A percentile compares a stretch with the other conserved stretches of the same genome.
Evolutionary conservation across 2,888 invertebrate species (phyloP).

Genomic region (Fragum whitleyi): DNA sequence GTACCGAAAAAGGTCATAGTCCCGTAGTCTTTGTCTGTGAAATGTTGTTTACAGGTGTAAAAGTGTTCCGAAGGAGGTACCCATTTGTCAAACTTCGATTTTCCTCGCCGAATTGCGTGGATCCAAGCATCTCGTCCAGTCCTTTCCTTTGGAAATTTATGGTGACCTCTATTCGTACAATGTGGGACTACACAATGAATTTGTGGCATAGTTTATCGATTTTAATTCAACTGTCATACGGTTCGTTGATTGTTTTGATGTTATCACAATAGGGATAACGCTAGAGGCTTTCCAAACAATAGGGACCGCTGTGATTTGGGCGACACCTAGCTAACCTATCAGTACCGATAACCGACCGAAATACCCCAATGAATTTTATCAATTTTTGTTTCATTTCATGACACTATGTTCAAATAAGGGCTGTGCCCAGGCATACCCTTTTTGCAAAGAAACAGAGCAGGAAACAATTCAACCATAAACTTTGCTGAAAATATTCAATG

Average conservation of each 20-base stretch:
- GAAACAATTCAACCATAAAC: too few relatives aligned
- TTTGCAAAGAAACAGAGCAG: too few relatives aligned
- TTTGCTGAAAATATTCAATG: too few relatives aligned
- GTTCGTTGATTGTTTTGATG: not conserved
- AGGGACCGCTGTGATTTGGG: not conserved
- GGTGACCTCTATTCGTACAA: not conserved
- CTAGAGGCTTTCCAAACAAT: not conserved
- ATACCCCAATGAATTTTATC: not conserved
- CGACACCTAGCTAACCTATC: not conserved
- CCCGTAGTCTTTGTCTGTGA: constrained; percentile 15
- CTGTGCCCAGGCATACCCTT: too few relatives aligned
- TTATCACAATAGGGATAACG: not conserved
- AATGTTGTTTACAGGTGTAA: constrained; percentile 21
- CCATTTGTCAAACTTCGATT: constrained; percentile 27
- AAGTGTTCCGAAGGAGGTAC: not conserved
- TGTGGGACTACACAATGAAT: constrained; percentile 6
- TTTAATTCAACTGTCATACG: not conserved
- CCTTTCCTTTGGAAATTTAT: constrained; percentile 6
- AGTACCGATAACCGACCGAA: not conserved
- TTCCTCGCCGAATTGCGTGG: constrained; percentile 20
- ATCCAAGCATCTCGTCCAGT: not conserved
- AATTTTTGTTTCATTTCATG: too few relatives aligned
- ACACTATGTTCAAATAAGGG: too few relatives aligned
- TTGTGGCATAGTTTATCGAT: constrained; percentile 8
- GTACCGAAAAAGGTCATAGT: not conserved